Conservation (phyloP, 2,888 invertebrate species). For the Napeogenes inachia region DNA sequence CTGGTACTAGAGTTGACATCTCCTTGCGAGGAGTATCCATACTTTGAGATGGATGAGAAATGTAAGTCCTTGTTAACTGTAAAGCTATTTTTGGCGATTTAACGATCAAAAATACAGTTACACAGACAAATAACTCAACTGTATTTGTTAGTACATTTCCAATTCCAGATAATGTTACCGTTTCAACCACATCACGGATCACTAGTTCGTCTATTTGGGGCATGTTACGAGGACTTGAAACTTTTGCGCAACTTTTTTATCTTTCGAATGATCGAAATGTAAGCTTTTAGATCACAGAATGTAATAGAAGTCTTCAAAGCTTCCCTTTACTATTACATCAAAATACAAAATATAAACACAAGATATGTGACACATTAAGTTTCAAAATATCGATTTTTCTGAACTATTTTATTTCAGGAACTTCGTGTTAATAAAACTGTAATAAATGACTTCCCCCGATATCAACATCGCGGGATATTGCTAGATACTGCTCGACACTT, state of each 20-base stretch:
- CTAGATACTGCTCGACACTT: constrained; percentile 94
- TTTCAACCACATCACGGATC: constrained; percentile 38
- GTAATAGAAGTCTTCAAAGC: too few species aligned
- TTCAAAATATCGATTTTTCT: too few species aligned
- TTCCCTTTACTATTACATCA: too few species aligned
- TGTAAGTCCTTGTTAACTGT: constrained; percentile 73
- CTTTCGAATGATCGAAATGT: constrained; percentile 45
- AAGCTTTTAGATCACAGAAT: constrained; percentile 19
- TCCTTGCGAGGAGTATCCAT: constrained; percentile 82
- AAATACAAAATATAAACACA: not conserved
- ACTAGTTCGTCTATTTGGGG: constrained; percentile 84
- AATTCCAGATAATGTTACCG: constrained; percentile 51
- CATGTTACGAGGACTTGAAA: constrained; percentile 89
- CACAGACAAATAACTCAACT: too few species aligned
- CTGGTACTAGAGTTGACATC: constrained; percentile 76
- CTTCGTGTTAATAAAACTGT: constrained; percentile 81
- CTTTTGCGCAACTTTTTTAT: constrained; percentile 86
- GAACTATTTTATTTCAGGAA: constrained; percentile 56
- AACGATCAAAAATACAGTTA: too few species aligned
- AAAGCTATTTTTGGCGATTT: too few species aligned
- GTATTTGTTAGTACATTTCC: too few species aligned
- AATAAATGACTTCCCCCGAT: constrained; percentile 87
- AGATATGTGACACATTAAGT: constrained; percentile 3
- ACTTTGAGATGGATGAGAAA: constrained; percentile 84
- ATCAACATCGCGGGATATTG: constrained; percentile 88